Base-by-base conservation (phyloP, 2,888 invertebrate genomes). In the Mellilla xanthometata region DNA sequence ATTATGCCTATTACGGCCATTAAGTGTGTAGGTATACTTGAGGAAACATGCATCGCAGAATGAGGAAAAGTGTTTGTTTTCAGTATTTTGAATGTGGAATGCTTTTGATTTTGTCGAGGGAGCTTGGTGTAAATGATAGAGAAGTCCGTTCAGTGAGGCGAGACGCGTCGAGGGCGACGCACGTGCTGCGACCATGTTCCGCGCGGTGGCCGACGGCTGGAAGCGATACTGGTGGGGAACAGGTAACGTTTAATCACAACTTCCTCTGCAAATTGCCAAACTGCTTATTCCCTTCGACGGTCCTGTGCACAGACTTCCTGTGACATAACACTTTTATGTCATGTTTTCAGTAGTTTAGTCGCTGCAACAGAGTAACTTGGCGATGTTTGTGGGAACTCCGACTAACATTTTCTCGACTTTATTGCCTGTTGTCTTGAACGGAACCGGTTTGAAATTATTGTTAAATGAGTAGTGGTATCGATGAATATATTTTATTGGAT, bases 221-320 rank as follows among this genome's bases (percentile, higher is more conserved):
- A 88, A 87, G 68, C 80, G 82, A 58, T 89, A 83, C 65, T 89
- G 88, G 88, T 88, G 88, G 87, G 89, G 89, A 66, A 81, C 87
- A 87, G 89, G 89, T 89, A 24, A 80, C 72, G 58, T 73, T 64
- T 69, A 74, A 82, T 81, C 69, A 76, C 62, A 55, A 75, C 76
- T 72, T 81, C 81, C 81, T 81, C 75, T 72, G 73, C 78, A 75
- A 72, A 68, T 54, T 58, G 61, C 56, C 52, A 58, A 73, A 72
- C 70, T 65, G 54, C 66, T 56, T 54, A 56, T 62, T 54, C 58
- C 54, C 41, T 41, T 34, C 28, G 33, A 38, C 31, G 29, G n/a
- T n/a, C n/a, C n/a, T n/a, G n/a, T n/a, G n/a, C n/a, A n/a, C n/a
- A n/a, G n/a, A n/a, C n/a, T n/a, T n/a, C n/a, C 58, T 64, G 62